Conservation (phyloP, 2,888 invertebrate species). For the Notodromas monacha region DNA sequence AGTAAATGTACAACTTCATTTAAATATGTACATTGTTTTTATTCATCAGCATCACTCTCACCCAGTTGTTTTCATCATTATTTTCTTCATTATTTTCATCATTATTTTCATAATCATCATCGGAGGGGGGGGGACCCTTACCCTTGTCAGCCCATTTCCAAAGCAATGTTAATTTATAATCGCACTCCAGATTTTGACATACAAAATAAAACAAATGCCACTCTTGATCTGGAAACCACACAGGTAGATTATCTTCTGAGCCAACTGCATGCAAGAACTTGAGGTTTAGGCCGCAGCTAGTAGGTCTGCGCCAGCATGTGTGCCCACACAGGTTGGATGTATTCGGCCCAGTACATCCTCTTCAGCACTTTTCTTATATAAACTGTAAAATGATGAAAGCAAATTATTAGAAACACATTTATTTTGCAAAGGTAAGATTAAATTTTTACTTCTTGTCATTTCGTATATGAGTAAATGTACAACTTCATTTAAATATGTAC, state of each 20-base stretch:
- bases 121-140: constrained; percentile 4
- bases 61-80: background rate
- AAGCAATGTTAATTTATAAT: constrained; percentile 4
- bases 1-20: constrained; percentile 4
- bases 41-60: constrained; percentile 4
- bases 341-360: constrained; percentile 4
- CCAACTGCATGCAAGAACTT: constrained; percentile 4
- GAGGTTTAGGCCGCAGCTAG: constrained; percentile 1
- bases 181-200: constrained; percentile 4
- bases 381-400: constrained; percentile 4
- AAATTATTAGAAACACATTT: constrained; percentile 4
- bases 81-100: constrained; percentile 1
- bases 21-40: constrained; percentile 2
- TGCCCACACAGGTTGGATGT: constrained; percentile 4
- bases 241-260: background rate
- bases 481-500: constrained; percentile 4
- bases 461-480: constrained; percentile 4
- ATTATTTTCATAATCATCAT: constrained; percentile 4
- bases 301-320: constrained; percentile 4
- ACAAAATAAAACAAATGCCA: constrained; percentile 4
- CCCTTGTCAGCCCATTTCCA: constrained; percentile 1
- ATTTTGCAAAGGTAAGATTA: constrained; percentile 1
- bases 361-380: constrained; percentile 2
- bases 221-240: constrained; percentile 4
- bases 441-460: constrained; percentile 2